Percentiles rank a stretch among this genome's conserved stretches.
Conservation (phyloP, 1,140 invertebrate genomes). For the Drosophila trapezifrons region DNA sequence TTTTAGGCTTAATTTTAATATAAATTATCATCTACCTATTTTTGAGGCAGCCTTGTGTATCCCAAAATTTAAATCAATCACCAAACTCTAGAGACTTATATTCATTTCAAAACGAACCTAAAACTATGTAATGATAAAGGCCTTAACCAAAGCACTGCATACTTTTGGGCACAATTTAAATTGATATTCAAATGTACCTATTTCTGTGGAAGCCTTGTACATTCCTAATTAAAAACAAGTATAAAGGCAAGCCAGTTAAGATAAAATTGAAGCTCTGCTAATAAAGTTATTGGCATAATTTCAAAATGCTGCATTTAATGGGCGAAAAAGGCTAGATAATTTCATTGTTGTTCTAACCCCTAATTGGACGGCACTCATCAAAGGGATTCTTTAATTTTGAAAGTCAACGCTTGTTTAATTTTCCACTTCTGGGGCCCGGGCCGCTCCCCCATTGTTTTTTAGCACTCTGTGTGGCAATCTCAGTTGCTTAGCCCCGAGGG, state of each 20-base stretch:
- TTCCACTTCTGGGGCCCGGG: slow-evolving; percentile 22
- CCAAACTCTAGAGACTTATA: too few species aligned
- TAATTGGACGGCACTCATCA: slow-evolving; percentile 43
- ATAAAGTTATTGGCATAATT: slow-evolving; percentile 23
- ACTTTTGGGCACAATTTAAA: too few species aligned
- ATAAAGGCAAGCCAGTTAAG: not conserved
- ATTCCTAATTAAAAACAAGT: not conserved
- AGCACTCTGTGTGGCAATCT: slow-evolving; percentile 46
- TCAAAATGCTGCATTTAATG: slow-evolving; percentile 30
- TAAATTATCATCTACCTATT: too few species aligned
- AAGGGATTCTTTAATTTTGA: slow-evolving; percentile 44
- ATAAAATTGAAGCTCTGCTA: not conserved
- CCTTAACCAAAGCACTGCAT: too few species aligned
- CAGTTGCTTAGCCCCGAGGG: slow-evolving; percentile 40
- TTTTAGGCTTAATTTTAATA: too few species aligned
- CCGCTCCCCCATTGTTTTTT: slow-evolving; percentile 33
- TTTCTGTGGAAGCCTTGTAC: not conserved
- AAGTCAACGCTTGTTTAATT: slow-evolving; percentile 52
- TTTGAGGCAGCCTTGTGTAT: too few species aligned
- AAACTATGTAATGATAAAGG: too few species aligned
- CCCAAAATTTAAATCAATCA: too few species aligned
- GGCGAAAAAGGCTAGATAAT: slow-evolving; percentile 20
- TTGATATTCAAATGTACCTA: not conserved
- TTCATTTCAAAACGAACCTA: too few species aligned
- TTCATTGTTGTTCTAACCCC: slow-evolving; percentile 38